Base-by-base conservation (phyloP, 1,140 invertebrate species). In the Drosophila tristis region DNA sequence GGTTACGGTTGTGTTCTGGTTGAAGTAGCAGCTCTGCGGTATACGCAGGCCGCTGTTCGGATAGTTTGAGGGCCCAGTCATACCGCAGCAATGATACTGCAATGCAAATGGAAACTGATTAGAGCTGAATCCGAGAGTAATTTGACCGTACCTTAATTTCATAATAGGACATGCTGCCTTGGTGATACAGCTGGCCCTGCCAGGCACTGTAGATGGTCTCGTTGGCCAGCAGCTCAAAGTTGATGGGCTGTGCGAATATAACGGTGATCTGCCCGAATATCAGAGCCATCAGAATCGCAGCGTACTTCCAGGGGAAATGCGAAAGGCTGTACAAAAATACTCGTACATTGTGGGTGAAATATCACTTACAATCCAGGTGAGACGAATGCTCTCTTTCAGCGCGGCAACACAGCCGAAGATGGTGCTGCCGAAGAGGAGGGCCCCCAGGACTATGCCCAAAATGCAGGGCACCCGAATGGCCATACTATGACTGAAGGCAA, bases 21-120 rank as follows among this genome's bases (percentile, higher is more conserved):
- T 78, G 5, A 77, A 66, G 58, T 89, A 91, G 51, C 90, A 91
- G 42, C 86, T 91, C 5, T 64, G n/a, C 0, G 90, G 90, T 16
- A 89, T 45, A 9, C 23, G 49, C 5, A 80, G 49, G 13, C 86
- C 78, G 8, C 80, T 90, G 1, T 68, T 43, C 6, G 25, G 23
- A 50, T 91, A 91, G 57, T 91, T 77, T 1, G 59, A 1, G 20
- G 90, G 80, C 16, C 90, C 86, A 20, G 74, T 67, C 49, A 78
- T 87, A 23, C 90, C 90, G 13, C 90, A 91, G 58, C 90, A 91
- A 15, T 91, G 71, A 39, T 91, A 91, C 90, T 91, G 42, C n/a
- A 48, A 25, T 6, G 26, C 11, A 50, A 57, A 48, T 48, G 2
- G 39, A 54, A 13, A 15, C n/a, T 6, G 29, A 13, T 25, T 39